These are phyloP conservation scores for Pao palembangensis DNA, from an alignment of 2,113 vertebrate genomes.

Conservation along the genomic window DNA sequence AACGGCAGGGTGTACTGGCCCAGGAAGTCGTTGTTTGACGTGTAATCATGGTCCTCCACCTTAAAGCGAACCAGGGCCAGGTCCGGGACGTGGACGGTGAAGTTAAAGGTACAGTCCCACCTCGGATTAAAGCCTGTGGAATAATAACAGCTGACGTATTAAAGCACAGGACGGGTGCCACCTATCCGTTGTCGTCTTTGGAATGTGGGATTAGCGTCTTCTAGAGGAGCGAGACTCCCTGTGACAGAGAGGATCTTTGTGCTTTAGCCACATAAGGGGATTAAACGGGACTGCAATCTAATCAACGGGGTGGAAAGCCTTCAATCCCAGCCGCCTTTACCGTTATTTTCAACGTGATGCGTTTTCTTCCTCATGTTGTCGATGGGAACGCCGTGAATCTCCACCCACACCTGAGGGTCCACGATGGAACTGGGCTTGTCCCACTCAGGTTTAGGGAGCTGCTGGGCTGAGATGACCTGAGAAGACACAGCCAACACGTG, in stretches of 20 bases:
- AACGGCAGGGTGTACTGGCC: conserved; percentile 90
- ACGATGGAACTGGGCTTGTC: conserved; percentile 91
- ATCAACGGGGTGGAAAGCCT: background rate
- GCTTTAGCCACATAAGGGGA: background rate
- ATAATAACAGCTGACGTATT: background rate
- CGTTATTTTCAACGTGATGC: conserved; percentile 85
- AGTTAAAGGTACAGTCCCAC: conserved; percentile 84
- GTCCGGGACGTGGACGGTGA: conserved; percentile 82
- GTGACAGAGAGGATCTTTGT: no score
- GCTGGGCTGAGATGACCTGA: conserved; percentile 92
- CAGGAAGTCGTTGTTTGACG: conserved; percentile 89
- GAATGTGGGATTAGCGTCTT: no score
- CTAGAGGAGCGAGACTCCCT: no score
- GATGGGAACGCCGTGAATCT: conserved; percentile 79
- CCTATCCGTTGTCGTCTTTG: background rate
- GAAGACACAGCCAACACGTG: conserved; percentile 3
- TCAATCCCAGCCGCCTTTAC: conserved; percentile 56
- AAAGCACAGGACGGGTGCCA: background rate
- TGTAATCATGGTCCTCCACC: conserved; percentile 89
- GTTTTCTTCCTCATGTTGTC: conserved; percentile 86
- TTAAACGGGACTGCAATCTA: background rate
- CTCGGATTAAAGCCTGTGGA: conserved; percentile 87
- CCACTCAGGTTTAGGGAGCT: conserved; percentile 87
- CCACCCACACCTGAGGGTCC: conserved; percentile 90
- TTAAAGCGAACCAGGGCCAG: conserved; percentile 88